Conservation (phyloP, 2,888 invertebrate species). For the Poecilobothrus nobilitatus region DNA sequence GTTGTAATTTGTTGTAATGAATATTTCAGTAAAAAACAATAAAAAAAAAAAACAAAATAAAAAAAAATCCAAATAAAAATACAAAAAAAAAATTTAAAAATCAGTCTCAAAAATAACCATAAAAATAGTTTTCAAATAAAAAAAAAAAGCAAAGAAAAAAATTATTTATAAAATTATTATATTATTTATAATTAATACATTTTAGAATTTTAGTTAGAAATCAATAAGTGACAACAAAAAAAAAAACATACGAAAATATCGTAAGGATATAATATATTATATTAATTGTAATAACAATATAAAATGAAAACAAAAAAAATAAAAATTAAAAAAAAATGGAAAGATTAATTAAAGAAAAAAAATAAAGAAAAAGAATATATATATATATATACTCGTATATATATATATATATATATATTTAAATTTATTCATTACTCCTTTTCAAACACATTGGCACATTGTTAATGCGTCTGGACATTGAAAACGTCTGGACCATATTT, state of each 20-base stretch:
- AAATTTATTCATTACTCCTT: too few relatives aligned
- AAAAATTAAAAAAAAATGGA: not conserved
- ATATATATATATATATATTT: too few relatives aligned
- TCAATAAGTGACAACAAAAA: not conserved
- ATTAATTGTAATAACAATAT: conserved; percentile 3
- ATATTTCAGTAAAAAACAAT: not conserved
- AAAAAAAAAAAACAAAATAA: not conserved
- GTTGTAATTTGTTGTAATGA: not conserved
- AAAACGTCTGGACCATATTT: too few relatives aligned
- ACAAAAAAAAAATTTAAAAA: not conserved
- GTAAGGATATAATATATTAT: not conserved
- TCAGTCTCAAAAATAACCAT: not conserved
- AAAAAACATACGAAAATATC: not conserved
- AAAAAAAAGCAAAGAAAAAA: not conserved
- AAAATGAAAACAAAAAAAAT: not conserved
- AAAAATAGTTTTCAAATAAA: not conserved
- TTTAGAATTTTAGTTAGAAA: not conserved
- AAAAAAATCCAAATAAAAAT: not conserved
- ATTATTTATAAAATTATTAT: not conserved
- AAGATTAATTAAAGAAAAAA: not conserved
- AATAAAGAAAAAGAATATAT: not conserved
- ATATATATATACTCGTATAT: too few relatives aligned
- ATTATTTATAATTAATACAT: conserved; percentile 1
- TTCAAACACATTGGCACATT: too few relatives aligned
- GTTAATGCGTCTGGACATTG: too few relatives aligned